phyloP scores from a whole-genome alignment of 1,140 invertebrate genomes.

The Chymomyza costata region DNA sequence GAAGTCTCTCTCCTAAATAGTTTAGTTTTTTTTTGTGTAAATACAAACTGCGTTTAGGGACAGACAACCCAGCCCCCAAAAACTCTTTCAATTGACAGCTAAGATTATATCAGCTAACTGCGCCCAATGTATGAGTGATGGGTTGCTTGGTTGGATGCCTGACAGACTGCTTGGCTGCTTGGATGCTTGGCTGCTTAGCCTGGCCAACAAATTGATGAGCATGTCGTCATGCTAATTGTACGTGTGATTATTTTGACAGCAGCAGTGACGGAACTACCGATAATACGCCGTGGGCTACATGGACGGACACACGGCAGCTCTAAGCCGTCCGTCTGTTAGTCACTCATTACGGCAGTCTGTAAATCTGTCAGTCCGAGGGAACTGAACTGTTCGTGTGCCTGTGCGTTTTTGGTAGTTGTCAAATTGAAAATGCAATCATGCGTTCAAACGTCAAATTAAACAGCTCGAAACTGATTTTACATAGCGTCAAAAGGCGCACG shows the following conservation, averaged over 20 bases:
- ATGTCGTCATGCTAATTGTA: slow-evolving; percentile 72
- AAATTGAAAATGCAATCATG: slow-evolving; percentile 70
- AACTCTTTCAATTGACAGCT: too few species aligned
- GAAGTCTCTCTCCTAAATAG: too few species aligned
- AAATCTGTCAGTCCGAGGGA: neutral
- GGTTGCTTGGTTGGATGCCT: too few species aligned
- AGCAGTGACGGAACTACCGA: slow-evolving; percentile 22
- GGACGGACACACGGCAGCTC: slow-evolving; percentile 7
- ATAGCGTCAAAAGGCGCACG: slow-evolving; percentile 29
- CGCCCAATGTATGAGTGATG: too few species aligned
- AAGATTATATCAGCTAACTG: too few species aligned
- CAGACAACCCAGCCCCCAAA: too few species aligned
- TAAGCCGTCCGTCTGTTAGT: neutral
- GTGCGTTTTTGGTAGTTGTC: slow-evolving; percentile 40
- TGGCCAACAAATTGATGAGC: slow-evolving; percentile 51
- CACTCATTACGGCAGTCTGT: neutral
- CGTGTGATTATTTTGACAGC: slow-evolving; percentile 74
- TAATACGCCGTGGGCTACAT: slow-evolving; percentile 10
- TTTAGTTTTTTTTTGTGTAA: too few species aligned
- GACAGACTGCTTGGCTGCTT: neutral
- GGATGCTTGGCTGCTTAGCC: too few species aligned
- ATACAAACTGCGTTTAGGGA: too few species aligned
- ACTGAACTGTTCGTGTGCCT: neutral
- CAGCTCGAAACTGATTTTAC: slow-evolving; percentile 71
- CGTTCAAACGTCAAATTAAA: slow-evolving; percentile 73